Percentiles rank a stretch among this genome's conserved stretches.
These are phyloP conservation scores for Lasioglossum villosulum DNA, from an alignment of 2,888 invertebrate genomes.

Conservation along the genomic window DNA sequence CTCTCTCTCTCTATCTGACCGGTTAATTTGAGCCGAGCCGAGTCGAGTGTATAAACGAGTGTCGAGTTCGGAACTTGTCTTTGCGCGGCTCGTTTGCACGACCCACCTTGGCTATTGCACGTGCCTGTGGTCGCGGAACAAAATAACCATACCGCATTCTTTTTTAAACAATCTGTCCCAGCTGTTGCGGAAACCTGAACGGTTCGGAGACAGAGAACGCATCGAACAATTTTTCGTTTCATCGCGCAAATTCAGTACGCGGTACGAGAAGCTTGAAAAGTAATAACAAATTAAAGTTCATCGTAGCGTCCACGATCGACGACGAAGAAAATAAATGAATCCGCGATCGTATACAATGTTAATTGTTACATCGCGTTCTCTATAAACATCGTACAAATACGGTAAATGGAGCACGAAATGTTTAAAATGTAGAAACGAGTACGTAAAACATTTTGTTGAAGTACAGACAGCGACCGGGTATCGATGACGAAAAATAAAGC, in stretches of 20 bases:
- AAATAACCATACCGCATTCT: neutral
- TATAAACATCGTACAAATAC: no score
- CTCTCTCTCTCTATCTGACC: conserved; percentile 56
- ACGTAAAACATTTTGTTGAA: neutral
- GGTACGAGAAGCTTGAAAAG: no score
- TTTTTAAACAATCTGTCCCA: neutral
- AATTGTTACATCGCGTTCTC: no score
- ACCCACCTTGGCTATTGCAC: neutral
- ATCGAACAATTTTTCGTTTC: neutral
- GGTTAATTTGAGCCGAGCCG: conserved; percentile 62
- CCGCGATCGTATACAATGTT: no score
- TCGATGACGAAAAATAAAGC: neutral
- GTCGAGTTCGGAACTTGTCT: conserved; percentile 28
- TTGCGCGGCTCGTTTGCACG: conserved; percentile 7
- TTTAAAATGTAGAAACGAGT: neutral
- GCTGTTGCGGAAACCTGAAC: neutral
- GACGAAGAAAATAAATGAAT: no score
- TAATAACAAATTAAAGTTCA: no score
- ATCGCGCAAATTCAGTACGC: no score
- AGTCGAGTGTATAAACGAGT: conserved; percentile 40
- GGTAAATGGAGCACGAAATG: neutral
- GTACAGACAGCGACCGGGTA: neutral
- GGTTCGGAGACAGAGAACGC: neutral
- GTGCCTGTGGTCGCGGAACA: neutral
- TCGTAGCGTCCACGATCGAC: neutral